phyloP scores from a whole-genome alignment of 1,140 invertebrate species.

The Dinoponera quadriceps region DNA sequence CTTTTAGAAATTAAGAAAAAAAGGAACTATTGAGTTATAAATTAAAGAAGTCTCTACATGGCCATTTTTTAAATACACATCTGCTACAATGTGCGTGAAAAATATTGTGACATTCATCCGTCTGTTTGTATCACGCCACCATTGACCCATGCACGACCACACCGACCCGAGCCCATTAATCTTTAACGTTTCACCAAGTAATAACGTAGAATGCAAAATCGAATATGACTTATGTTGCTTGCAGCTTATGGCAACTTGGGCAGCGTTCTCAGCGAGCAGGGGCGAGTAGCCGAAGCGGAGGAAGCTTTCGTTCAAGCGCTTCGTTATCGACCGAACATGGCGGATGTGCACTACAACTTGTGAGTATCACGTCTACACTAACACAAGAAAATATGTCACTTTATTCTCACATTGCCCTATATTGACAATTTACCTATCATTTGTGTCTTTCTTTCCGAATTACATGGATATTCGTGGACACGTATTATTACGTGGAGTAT shows the following conservation, averaged over 20 bases:
- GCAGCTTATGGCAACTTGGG: slow-evolving; percentile 97
- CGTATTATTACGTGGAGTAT: neutral
- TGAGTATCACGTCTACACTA: slow-evolving; percentile 89
- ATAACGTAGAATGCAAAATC: neutral
- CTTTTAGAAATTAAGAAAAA: no score
- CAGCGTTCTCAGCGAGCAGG: slow-evolving; percentile 95
- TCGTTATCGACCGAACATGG: slow-evolving; percentile 96
- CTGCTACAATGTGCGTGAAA: no score
- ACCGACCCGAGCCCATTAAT: neutral
- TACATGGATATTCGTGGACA: neutral
- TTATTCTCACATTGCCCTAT: no score
- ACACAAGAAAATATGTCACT: no score
- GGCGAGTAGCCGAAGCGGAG: slow-evolving; percentile 94
- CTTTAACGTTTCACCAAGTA: neutral
- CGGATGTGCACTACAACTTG: slow-evolving; percentile 98
- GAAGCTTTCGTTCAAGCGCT: slow-evolving; percentile 94
- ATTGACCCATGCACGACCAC: neutral
- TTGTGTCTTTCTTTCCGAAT: slow-evolving; percentile 14
- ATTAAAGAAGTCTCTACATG: no score
- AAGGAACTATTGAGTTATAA: no score
- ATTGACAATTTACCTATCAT: slow-evolving; percentile 26
- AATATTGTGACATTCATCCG: no score
- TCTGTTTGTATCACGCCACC: no score
- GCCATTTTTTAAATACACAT: no score
- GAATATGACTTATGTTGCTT: slow-evolving; percentile 75